Base-by-base conservation (phyloP, 1,140 invertebrate genomes). In the Oedothorax gibbosus region DNA sequence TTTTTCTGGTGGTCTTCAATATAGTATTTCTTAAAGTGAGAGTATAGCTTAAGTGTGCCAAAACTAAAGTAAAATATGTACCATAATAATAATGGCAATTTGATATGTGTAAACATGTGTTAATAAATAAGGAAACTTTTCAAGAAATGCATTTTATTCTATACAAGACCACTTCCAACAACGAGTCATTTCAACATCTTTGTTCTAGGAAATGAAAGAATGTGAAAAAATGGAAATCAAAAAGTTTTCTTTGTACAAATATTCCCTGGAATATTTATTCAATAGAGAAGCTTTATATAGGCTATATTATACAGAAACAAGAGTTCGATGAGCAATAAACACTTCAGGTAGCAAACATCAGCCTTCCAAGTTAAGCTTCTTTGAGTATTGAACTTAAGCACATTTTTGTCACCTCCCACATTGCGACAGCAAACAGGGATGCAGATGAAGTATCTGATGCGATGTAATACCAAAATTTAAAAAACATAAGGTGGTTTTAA, bases 221-320 rank as follows among this genome's bases (percentile, higher is more conserved):
- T 10, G n/a, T 35, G 35, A 35, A 35, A 35, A 35, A 51, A 72
- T 50, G 12, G 49, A 72, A 72, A 35, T 20, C 20, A 72, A 49
- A 50, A 35, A 35, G 35, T 35, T 35, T 35, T 35, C 35, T 35
- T 50, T 14, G 49, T 72, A 18, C 53, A 72, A 72, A 72, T 72
- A 72, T 72, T 72, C 69, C 69, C 69, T 72, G 15, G 69, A 72
- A 72, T 72, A 51, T 51, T 51, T 68, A 68, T 72, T 72, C 35
- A 72, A 62, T 49, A 72, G 14, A 72, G 49, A 72, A 72, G 21
- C 69, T 18, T 72, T 72, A 50, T 72, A 21, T 68, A 35, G 35
- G 35, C 35, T 35, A 35, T 12, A 12, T 20, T 15, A 51, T 20
- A 72, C 49, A 51, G n/a, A 35, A 50, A 35, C 53, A 62, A 62